Conservation (phyloP, 2,888 invertebrate species). For the Serrognathus titanus region DNA sequence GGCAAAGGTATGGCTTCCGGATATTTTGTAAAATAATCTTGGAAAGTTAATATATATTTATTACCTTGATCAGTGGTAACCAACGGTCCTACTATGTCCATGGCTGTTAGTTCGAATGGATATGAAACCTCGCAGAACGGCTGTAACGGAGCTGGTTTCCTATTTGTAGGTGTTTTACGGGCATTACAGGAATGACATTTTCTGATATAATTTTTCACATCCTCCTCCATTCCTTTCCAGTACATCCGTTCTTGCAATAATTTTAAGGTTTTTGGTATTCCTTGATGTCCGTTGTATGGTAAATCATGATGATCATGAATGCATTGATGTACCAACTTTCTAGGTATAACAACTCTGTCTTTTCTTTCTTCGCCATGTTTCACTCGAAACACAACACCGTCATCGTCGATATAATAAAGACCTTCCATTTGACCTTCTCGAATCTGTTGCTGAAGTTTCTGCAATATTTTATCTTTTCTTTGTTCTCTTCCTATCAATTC, state of each 20-base stretch:
- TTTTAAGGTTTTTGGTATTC: slow-evolving; percentile 29
- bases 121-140: slow-evolving; percentile 17
- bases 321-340: slow-evolving; percentile 7
- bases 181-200: slow-evolving; percentile 30
- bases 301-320: slow-evolving; percentile 26
- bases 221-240: slow-evolving; percentile 28
- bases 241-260: slow-evolving; percentile 25
- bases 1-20: slow-evolving; percentile 31
- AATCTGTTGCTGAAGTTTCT: neutral
- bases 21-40: slow-evolving; percentile 26
- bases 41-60: slow-evolving; percentile 32
- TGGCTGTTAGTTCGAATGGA: slow-evolving; percentile 26
- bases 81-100: slow-evolving; percentile 36
- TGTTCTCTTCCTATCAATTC: too few species aligned
- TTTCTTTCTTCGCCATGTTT: neutral
- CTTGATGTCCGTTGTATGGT: slow-evolving; percentile 30
- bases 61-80: slow-evolving; percentile 24
- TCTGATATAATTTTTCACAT: slow-evolving; percentile 25
- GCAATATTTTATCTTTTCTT: too few species aligned
- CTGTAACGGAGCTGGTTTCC: slow-evolving; percentile 24
- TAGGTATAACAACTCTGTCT: slow-evolving; percentile 18
- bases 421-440: neutral
- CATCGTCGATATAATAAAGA: slow-evolving; percentile 11
- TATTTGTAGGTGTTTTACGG: slow-evolving; percentile 27
- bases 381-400: slow-evolving; percentile 14